phyloP scores from a whole-genome alignment of 2,888 invertebrate genomes.

The Pilophorus perplexus region DNA sequence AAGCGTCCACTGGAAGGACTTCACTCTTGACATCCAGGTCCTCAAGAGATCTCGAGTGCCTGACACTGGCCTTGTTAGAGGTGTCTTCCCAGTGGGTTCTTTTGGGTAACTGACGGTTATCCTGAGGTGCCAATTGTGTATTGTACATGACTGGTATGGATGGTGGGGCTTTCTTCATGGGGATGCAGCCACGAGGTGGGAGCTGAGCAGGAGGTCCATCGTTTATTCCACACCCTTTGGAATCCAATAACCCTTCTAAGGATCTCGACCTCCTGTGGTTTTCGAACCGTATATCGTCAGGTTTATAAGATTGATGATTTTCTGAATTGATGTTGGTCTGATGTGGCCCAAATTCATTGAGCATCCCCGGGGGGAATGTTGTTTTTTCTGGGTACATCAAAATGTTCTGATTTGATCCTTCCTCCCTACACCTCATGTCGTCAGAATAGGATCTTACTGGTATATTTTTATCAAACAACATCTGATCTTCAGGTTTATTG shows the following conservation, averaged over 20 bases:
- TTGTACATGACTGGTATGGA: not conserved
- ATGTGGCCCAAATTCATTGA: not conserved
- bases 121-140: not conserved
- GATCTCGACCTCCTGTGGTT: slow-evolving; percentile 54
- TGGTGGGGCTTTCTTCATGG: not conserved
- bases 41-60: slow-evolving; percentile 64
- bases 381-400: not conserved
- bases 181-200: not conserved
- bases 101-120: not conserved
- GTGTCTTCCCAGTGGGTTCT: slow-evolving; percentile 51
- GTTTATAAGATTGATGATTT: too few species aligned
- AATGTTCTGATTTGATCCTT: not conserved
- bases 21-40: slow-evolving; percentile 61
- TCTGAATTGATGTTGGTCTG: too few species aligned
- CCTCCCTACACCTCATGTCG: not conserved
- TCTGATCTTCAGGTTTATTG: slow-evolving; percentile 1
- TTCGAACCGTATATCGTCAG: slow-evolving; percentile 27
- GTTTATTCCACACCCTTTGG: not conserved
- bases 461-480: not conserved
- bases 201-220: not conserved
- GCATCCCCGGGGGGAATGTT: not conserved
- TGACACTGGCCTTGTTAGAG: slow-evolving; percentile 38
- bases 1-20: not conserved
- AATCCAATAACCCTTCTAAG: slow-evolving; percentile 60
- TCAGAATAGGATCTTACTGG: not conserved